These are phyloP conservation scores for Pantala flavescens DNA, from an alignment of 1,140 invertebrate genomes.

Conservation along the genomic window DNA sequence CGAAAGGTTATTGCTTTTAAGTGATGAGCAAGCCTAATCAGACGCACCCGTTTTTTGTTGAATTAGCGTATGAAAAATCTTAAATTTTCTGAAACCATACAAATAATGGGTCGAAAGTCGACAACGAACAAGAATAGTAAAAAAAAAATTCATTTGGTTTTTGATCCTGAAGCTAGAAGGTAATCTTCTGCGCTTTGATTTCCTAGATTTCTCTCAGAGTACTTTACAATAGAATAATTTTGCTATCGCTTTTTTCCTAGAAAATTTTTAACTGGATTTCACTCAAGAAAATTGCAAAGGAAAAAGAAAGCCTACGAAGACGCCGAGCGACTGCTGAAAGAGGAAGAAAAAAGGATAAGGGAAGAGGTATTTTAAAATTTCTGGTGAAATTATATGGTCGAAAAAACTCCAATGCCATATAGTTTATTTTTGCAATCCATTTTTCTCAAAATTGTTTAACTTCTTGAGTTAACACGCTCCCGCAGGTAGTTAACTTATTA, in stretches of 20 bases:
- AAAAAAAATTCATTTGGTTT: slow-evolving; percentile 45
- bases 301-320: slow-evolving; percentile 58
- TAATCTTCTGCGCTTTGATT: slow-evolving; percentile 28
- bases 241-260: slow-evolving; percentile 35
- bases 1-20: no score
- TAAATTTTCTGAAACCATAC: no score
- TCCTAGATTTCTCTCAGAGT: neutral
- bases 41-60: no score
- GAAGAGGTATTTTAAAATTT: slow-evolving; percentile 41
- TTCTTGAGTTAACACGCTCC: no score
- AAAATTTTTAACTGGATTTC: slow-evolving; percentile 66
- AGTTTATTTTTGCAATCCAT: no score
- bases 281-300: slow-evolving; percentile 59
- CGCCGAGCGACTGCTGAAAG: slow-evolving; percentile 54
- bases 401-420: no score
- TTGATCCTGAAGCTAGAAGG: slow-evolving; percentile 49
- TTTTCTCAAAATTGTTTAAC: no score
- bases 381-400: no score
- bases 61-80: no score
- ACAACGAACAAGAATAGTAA: slow-evolving; percentile 19
- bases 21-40: no score
- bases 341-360: slow-evolving; percentile 61
- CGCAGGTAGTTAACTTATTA: no score
- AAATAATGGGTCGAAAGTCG: neutral
- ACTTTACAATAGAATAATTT: slow-evolving; percentile 20